Percentiles rank a stretch among this genome's conserved stretches.
Conservation (phyloP, 2,797 vertebrate species). For the Sebastes steindachneri region DNA sequence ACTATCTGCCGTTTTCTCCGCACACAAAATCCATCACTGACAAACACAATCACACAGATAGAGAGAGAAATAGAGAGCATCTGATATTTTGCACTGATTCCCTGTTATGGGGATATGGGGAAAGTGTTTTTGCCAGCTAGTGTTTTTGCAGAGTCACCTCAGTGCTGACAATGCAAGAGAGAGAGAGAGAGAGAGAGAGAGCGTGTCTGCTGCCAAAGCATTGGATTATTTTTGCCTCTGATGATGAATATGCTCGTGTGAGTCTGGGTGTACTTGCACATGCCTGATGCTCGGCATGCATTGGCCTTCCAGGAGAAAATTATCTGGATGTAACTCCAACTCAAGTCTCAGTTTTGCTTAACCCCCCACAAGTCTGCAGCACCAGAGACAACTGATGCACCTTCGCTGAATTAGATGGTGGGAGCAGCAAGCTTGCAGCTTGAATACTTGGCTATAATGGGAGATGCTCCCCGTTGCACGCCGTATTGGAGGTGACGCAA, state of each 20-base stretch:
- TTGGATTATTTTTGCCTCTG: background rate
- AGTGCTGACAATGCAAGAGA: background rate
- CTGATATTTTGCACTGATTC: background rate
- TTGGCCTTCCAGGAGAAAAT: background rate
- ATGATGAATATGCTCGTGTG: background rate
- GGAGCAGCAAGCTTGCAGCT: background rate
- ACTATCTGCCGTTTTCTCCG: background rate
- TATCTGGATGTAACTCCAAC: background rate
- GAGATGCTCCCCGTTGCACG: background rate
- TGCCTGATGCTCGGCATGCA: background rate
- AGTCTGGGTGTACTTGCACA: background rate
- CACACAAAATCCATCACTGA: background rate
- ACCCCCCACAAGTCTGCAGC: background rate
- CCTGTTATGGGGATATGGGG: background rate
- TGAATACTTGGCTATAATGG: background rate
- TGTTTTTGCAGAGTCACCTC: constrained; percentile 49
- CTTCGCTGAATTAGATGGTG: no score
- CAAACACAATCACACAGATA: background rate
- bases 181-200: constrained; percentile 25
- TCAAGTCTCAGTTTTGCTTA: background rate
- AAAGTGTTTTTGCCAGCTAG: constrained; percentile 16
- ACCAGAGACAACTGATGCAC: background rate
- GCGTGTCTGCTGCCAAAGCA: constrained; percentile 5
- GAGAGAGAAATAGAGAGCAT: background rate
- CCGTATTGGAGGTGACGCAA: background rate